Base-by-base conservation (phyloP, 64 coral and sea anemone genomes). In the Stichodactyla helianthus region DNA sequence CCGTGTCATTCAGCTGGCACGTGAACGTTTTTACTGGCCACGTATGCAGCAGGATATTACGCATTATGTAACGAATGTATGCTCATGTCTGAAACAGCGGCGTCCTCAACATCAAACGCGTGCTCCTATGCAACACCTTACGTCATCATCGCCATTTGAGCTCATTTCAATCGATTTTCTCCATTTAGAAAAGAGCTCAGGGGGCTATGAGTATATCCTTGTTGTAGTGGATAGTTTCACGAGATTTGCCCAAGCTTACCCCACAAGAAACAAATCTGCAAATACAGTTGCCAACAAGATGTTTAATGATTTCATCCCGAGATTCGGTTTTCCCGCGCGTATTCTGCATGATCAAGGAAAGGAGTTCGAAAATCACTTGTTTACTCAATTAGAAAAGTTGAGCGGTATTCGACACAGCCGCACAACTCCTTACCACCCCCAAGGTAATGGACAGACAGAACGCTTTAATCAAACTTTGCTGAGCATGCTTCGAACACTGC, bases 21-120 rank as follows among this genome's bases (percentile, higher is more conserved):
- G 84, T 10, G 84, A 86, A 68, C 23, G 84, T 13, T 86, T 86
- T 44, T 86, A 17, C 65, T 86, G 60, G 60, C 84, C 84, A 55
- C 84, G 62, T 7, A 86, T 70, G 84, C 84, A 86, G 50, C 79
- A 82, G 7, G 79, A 82, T 31, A 82, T 82, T 19, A 54, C 31
- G 17, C 79, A 82, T 54, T 82, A 31, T 82, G 79, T 82, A 10
- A 82, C 79, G 10, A 52, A 50, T 82, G 79, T 82, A 5, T 82
- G 18, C 19, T 10, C 35, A 31, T 82, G 79, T 51, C 31, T 82
- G 6, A 82, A 82, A 54, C 79, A 82, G 28, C 31, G 52, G 6
- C 79, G 79, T 7, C 79, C 79, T 10, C 31, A 82, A 82, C 18
- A 82, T 7, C 10, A 7, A 52, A 50, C 31, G 19, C 79, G 79